Evolutionary conservation across 1,140 invertebrate species (phyloP), one percentile per base, ranked within the genome.

Genomic region (Frieseomelitta varia): DNA sequence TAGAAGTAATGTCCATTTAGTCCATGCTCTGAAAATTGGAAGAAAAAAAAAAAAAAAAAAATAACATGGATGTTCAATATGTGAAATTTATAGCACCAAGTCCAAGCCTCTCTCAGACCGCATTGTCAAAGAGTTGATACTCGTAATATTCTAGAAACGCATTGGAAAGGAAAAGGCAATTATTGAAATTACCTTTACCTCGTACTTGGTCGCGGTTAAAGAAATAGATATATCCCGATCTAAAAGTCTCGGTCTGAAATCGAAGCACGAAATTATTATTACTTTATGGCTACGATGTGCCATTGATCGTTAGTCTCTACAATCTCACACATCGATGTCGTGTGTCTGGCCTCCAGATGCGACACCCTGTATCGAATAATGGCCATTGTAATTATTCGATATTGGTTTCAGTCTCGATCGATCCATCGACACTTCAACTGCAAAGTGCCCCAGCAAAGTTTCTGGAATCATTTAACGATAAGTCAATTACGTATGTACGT

Each of bases 301-400:
- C 11, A 39, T 71, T 47, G 39, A 47, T 81, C 75, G 55, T 83
- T 79, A 30, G 85, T 65, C 58, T 56, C 65, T 88, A 39, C 76
- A 79, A 87, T 88, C 81, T 63, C 55, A 56, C 55, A 72, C 34
- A 79, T 78, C 74, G 74, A 55, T 21, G 39, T 34, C 81, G 55
- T 56, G 55, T 56, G 81, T 81, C 87, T 87, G 87, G 81, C 61
- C 53, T 47, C 73, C 87, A 88, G 87, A 88, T 88, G 87, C 63
- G 74, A 65, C 67, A 75, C 65, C 19, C 56, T 55, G 21, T 74
- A 69, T 39, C 67, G 77, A 30, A 47, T 47, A 47, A 69, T 65
- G 76, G 27, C 27, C 65, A 39, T 67, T 65, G 51, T 69, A 87
- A 88, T 87, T 88, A 87, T 80, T 87, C 55, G 67, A 81, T 81